These are phyloP conservation scores for Stramonita haemastoma DNA, from an alignment of 2,888 invertebrate species.

Conservation along the genomic window DNA sequence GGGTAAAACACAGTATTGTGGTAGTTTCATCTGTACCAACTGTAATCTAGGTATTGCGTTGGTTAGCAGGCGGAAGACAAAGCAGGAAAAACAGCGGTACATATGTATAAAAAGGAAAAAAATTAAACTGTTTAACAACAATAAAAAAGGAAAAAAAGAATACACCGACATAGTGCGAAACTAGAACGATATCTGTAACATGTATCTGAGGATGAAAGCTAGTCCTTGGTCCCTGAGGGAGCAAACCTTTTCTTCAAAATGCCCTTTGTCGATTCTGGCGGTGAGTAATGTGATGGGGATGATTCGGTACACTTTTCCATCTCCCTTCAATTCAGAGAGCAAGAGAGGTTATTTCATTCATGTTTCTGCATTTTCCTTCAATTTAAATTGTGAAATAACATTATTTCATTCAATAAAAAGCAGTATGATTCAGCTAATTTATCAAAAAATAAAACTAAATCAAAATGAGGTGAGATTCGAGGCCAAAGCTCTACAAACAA, in stretches of 20 bases:
- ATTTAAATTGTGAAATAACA: no score
- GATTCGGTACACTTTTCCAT: not conserved
- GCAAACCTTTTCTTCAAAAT: conserved; percentile 30
- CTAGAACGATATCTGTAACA: not conserved
- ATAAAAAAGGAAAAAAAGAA: not conserved
- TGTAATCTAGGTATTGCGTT: no score
- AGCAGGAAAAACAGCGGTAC: not conserved
- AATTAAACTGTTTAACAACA: not conserved
- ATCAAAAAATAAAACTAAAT: no score
- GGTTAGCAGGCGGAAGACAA: not conserved
- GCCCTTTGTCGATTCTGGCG: not conserved
- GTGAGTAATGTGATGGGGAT: not conserved
- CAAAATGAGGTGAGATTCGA: no score
- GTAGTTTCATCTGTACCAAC: no score
- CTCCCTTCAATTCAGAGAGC: conserved; percentile 12
- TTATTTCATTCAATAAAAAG: no score
- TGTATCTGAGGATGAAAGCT: not conserved
- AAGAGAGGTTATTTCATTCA: not conserved
- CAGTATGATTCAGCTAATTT: no score
- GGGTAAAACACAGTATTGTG: no score
- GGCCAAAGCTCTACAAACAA: no score
- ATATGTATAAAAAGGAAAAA: not conserved
- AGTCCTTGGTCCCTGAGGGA: not conserved
- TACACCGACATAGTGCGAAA: not conserved
- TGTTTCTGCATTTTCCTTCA: no score